phyloP scores from a whole-genome alignment of 2,113 vertebrate species.

The Elgaria multicarinata region DNA sequence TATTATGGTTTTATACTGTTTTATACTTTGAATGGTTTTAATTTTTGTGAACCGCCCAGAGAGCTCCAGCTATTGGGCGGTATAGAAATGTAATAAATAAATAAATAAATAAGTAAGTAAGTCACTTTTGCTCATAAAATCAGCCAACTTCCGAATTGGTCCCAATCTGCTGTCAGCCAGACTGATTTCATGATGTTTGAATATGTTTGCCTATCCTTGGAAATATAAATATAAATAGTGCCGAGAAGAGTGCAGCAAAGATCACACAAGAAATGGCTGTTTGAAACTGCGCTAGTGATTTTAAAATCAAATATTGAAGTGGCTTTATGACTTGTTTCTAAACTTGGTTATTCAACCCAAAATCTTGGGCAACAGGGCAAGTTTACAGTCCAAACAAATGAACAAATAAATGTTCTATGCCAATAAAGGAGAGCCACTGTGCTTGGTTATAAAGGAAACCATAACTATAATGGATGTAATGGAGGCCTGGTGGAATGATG shows the following conservation, averaged over 20 bases:
- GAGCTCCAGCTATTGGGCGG: too few relatives aligned
- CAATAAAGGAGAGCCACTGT: background rate
- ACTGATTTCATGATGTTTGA: background rate
- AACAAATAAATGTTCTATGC: background rate
- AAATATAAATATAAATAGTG: too few relatives aligned
- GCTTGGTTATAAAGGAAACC: background rate
- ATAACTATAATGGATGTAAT: too few relatives aligned
- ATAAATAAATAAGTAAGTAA: too few relatives aligned
- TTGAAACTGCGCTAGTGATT: background rate
- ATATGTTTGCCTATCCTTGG: background rate
- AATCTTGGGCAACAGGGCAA: background rate
- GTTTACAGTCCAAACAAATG: background rate
- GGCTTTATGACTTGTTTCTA: background rate
- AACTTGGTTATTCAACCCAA: background rate
- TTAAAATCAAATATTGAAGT: background rate
- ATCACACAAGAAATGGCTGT: too few relatives aligned
- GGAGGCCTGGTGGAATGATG: too few relatives aligned
- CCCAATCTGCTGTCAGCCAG: background rate
- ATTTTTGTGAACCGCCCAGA: too few relatives aligned
- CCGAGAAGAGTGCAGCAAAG: too few relatives aligned
- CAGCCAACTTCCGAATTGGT: background rate
- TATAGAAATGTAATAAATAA: too few relatives aligned
- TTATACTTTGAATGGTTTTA: too few relatives aligned
- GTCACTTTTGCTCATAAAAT: background rate
- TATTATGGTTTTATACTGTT: too few relatives aligned